Evolutionary conservation across 1,140 invertebrate genomes (phyloP).

Genomic region (Lucilia cuprina): DNA sequence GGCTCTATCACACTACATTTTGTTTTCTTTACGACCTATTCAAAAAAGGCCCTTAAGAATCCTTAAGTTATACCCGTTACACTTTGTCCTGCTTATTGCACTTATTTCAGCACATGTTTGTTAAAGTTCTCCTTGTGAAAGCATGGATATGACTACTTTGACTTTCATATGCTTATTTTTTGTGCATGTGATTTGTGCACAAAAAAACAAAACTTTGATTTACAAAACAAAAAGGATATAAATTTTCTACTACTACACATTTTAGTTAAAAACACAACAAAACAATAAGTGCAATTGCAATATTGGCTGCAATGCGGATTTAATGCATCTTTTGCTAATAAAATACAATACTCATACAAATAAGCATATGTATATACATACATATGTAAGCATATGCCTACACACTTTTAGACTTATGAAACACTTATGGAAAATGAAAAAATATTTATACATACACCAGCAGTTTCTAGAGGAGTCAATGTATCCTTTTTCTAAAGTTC

Average conservation of each 20-base stretch:
- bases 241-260: too few species aligned
- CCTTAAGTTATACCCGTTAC: too few species aligned
- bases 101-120: too few species aligned
- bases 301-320: conserved; percentile 33
- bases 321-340: conserved; percentile 28
- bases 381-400: not conserved
- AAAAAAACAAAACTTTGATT: not conserved
- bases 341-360: not conserved
- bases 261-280: not conserved
- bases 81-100: too few species aligned
- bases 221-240: not conserved
- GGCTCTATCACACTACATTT: too few species aligned
- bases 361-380: too few species aligned
- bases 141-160: not conserved
- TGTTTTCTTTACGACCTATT: too few species aligned
- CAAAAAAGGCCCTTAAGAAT: too few species aligned
- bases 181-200: not conserved
- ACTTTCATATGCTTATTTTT: not conserved
- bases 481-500: too few species aligned
- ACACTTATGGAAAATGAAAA: not conserved
- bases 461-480: too few species aligned
- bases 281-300: conserved; percentile 32
- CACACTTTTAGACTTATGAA: not conserved
- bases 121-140: too few species aligned
- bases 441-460: too few species aligned